Evolutionary conservation across 1,140 invertebrate genomes (phyloP).

Genomic region (Maniola jurtina): DNA sequence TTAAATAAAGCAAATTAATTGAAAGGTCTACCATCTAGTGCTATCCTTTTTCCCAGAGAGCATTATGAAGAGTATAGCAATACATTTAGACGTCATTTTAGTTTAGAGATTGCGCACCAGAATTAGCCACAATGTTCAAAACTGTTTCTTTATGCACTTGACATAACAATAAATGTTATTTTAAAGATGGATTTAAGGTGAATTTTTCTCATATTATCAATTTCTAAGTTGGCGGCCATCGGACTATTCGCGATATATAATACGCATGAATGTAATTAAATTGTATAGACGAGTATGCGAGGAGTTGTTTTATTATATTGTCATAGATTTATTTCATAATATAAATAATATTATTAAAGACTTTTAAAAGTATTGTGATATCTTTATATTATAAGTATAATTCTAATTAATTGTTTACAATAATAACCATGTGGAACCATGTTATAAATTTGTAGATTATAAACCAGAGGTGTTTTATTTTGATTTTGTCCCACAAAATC

Average conservation of each 20-base stretch:
- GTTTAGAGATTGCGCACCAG: too few relatives aligned
- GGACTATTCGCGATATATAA: not conserved
- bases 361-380: slow-evolving; percentile 73
- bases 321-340: slow-evolving; percentile 38
- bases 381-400: slow-evolving; percentile 60
- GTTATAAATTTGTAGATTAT: slow-evolving; percentile 64
- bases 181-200: too few relatives aligned
- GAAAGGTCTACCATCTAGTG: too few relatives aligned
- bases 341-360: slow-evolving; percentile 41
- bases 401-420: slow-evolving; percentile 43
- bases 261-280: not conserved
- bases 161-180: too few relatives aligned
- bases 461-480: slow-evolving; percentile 50
- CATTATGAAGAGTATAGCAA: too few relatives aligned
- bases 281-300: not conserved
- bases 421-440: slow-evolving; percentile 48
- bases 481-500: slow-evolving; percentile 34
- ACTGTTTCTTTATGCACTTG: too few relatives aligned
- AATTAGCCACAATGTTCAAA: too few relatives aligned
- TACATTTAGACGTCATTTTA: too few relatives aligned
- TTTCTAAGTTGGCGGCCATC: too few relatives aligned
- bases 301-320: slow-evolving; percentile 31
- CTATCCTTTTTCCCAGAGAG: too few relatives aligned
- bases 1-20: too few relatives aligned
- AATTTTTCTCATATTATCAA: too few relatives aligned